Base-by-base conservation (phyloP, 2,888 invertebrate genomes). In the Calameuta filiformis region DNA sequence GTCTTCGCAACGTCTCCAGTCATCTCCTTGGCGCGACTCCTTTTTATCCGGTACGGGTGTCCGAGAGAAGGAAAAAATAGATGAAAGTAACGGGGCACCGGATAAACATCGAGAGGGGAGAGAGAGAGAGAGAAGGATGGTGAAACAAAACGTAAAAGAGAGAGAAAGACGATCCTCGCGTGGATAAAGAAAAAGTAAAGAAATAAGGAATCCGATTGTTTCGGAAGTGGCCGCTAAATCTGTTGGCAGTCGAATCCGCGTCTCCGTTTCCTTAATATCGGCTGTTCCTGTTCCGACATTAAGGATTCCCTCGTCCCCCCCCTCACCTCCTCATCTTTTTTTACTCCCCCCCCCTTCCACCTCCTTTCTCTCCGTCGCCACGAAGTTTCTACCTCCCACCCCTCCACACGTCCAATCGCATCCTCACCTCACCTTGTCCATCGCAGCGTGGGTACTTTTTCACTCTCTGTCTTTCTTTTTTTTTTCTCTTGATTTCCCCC, bases 371-470 rank as follows among this genome's bases (percentile, higher is more conserved):
- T 79, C 81, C 80, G 84, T 84, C 81, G 85, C 23, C 23, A 56
- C 23, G 56, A 56, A 56, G 23, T 82, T 84, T 83, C 83, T 85
- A 83, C 86, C 86, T 85, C 85, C 83, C 83, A 79, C 79, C 81
- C 84, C 81, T 77, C 81, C 78, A 78, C 79, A 79, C 80, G 81
- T 83, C 82, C 82, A 79, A 56, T 75, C 77, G 68, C 31, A 40
- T 68, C 78, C 79, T 82, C 81, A 82, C 81, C 79, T 81, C 79
- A 68, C 69, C 77, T 75, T 75, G 73, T 35, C 73, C 23, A 31
- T 35, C 74, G 34, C 15, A 33, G 11, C 23, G 11, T 12, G 30
- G 35, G 23, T 35, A 33, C 35, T 56, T 56, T 15, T 9, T 74
- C 34, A 12, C 15, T 33, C 74, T 74, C 23, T n/a, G 23, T 33